Evolutionary conservation across 2,113 vertebrate genomes (phyloP).

Genomic region (Pachyramphus minor): DNA sequence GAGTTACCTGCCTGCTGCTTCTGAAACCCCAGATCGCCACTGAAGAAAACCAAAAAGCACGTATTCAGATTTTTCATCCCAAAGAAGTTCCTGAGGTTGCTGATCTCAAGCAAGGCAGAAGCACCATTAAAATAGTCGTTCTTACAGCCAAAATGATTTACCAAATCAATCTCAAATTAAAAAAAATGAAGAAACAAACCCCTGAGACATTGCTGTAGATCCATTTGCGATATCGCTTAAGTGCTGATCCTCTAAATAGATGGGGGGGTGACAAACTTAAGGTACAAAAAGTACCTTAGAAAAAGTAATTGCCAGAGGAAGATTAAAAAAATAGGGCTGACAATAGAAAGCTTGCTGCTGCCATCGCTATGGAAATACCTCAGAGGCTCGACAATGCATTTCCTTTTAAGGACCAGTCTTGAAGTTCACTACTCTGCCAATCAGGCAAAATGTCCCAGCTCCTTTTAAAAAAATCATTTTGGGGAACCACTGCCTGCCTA

Average conservation of each 20-base stretch:
- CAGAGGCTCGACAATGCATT: not conserved
- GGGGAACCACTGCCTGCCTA: not conserved
- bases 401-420: constrained; percentile 51
- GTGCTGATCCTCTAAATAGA: not conserved
- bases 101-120: not conserved
- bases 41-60: not conserved
- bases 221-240: not conserved
- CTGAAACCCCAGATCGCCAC: not conserved
- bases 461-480: not conserved
- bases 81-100: not conserved
- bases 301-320: not conserved
- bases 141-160: not conserved
- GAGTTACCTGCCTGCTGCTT: not conserved
- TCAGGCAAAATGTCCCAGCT: not conserved
- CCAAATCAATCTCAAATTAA: not conserved
- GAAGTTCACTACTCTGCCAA: constrained; percentile 6
- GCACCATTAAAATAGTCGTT: not conserved
- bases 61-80: not conserved
- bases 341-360: not conserved
- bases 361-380: not conserved
- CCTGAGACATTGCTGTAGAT: not conserved
- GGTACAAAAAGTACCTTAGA: not conserved
- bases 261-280: not conserved
- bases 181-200: not conserved
- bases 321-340: not conserved